Evolutionary conservation across 2,888 invertebrate species (phyloP).

Genomic region (Hybos culiciformis): DNA sequence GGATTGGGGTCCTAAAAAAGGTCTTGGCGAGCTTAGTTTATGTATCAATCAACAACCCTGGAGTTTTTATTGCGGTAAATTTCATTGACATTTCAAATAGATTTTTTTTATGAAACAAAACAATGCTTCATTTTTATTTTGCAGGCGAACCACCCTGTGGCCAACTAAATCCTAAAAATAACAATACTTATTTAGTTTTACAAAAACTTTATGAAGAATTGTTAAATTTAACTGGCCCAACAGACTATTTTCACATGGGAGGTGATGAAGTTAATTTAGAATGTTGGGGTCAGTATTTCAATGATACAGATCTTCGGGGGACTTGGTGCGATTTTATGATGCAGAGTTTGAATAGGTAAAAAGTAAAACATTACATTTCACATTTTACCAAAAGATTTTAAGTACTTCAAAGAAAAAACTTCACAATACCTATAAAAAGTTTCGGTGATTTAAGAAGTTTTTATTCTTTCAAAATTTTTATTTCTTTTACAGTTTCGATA

Average conservation of each 20-base stretch:
- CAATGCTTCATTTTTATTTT: conserved; percentile 1
- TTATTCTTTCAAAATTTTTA: background rate
- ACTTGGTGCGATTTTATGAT: conserved; percentile 67
- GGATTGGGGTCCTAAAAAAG: conserved; percentile 65
- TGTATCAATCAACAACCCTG: conserved; percentile 72
- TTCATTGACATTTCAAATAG: background rate
- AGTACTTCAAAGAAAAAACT: background rate
- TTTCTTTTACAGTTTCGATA: background rate
- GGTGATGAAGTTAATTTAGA: conserved; percentile 53
- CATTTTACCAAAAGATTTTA: background rate
- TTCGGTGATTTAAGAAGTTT: too few relatives aligned
- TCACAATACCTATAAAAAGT: too few relatives aligned
- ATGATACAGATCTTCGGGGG: conserved; percentile 62
- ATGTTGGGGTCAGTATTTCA: conserved; percentile 63
- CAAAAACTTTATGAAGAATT: conserved; percentile 63
- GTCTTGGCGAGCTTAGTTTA: conserved; percentile 62
- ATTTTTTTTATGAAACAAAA: background rate
- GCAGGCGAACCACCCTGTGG: conserved; percentile 69
- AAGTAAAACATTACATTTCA: background rate
- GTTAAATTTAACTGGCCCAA: conserved; percentile 56
- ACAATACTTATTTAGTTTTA: conserved; percentile 57
- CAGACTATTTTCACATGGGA: conserved; percentile 72
- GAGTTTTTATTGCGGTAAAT: conserved; percentile 55
- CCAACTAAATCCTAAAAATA: conserved; percentile 69
- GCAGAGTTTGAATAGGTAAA: conserved; percentile 42